These are phyloP conservation scores for Tragelaphus strepsiceros DNA, from an alignment of 2,113 vertebrate genomes.

Conservation along the genomic window DNA sequence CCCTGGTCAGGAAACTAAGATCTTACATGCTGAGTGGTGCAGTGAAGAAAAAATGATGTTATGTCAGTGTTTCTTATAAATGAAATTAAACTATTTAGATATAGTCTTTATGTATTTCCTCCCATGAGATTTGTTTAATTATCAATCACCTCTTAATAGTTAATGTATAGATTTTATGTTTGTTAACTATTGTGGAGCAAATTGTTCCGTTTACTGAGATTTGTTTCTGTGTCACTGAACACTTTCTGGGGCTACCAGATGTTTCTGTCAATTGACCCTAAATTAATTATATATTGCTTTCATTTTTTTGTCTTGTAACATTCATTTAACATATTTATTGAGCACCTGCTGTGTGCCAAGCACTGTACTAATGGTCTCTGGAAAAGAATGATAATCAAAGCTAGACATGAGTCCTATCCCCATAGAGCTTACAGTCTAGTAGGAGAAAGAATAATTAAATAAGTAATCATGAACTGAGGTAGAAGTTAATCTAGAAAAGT, in stretches of 20 bases:
- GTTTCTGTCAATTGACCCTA: neutral
- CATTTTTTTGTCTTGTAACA: neutral
- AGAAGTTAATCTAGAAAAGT: neutral
- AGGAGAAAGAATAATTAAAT: neutral
- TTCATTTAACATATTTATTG: neutral
- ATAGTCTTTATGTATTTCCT: neutral
- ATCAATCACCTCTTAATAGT: neutral
- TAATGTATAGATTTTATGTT: neutral
- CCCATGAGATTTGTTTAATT: neutral
- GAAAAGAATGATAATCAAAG: neutral
- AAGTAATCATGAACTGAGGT: neutral
- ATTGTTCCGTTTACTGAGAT: neutral
- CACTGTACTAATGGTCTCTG: neutral
- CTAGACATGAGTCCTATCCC: neutral
- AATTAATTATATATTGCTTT: conserved; percentile 13
- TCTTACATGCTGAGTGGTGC: neutral
- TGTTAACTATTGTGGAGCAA: neutral
- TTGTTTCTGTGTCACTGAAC: neutral
- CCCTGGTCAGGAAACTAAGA: neutral
- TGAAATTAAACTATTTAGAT: neutral
- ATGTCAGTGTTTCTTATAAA: neutral
- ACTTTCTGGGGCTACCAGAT: neutral
- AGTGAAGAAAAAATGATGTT: neutral
- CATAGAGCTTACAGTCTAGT: neutral
- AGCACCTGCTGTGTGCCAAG: neutral